A percentile compares a stretch with the other conserved stretches of the same genome.
Evolutionary conservation across 2,797 vertebrate genomes (phyloP).

Genomic region (Kryptopterus vitreolus): DNA sequence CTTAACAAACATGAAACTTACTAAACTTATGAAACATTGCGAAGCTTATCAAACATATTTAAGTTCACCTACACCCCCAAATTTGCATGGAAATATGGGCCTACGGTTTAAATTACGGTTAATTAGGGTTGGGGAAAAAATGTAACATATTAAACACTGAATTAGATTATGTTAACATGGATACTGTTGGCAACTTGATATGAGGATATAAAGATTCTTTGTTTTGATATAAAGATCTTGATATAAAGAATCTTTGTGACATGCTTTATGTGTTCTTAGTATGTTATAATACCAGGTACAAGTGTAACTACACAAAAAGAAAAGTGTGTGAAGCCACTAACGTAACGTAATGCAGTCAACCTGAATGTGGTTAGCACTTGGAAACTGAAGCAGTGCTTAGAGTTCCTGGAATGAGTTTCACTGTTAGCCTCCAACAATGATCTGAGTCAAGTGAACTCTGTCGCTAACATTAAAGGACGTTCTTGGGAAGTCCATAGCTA

Average conservation of each 20-base stretch:
- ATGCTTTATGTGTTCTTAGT: constrained; percentile 23
- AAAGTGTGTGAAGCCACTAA: constrained; percentile 19
- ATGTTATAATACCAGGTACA: constrained; percentile 14
- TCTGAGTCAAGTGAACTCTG: constrained; percentile 28
- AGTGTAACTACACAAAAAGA: background rate
- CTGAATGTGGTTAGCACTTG: constrained; percentile 28
- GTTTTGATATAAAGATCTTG: too few species aligned
- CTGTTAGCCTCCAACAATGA: constrained; percentile 13
- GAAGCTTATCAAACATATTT: background rate
- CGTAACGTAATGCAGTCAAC: background rate
- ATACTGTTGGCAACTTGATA: background rate
- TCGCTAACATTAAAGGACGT: background rate
- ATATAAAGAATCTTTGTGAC: background rate
- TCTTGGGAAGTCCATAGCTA: background rate
- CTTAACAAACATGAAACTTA: background rate
- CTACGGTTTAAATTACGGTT: background rate
- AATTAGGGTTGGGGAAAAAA: background rate
- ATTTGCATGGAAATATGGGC: background rate
- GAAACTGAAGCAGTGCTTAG: constrained; percentile 8
- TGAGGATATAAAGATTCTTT: background rate
- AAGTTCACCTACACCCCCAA: background rate
- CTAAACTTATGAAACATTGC: too few species aligned
- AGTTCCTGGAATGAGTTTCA: constrained; percentile 42
- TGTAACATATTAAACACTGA: background rate
- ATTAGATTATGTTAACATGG: background rate